phyloP scores from a whole-genome alignment of 2,797 vertebrate species.

The Macrochelys suwanniensis region DNA sequence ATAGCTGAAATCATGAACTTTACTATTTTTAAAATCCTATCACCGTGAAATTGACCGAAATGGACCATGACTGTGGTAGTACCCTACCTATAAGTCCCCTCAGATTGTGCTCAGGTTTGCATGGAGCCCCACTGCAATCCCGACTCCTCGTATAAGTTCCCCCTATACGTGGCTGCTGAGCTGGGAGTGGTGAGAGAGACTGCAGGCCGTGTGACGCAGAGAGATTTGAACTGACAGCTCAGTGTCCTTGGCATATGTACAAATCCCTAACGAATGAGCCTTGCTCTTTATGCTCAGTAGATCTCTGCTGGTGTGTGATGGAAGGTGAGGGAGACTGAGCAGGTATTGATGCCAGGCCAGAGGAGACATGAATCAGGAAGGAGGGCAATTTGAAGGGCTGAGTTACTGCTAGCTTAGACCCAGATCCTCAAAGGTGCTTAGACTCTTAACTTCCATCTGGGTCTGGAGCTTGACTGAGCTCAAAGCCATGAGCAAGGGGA shows the following conservation, averaged over 20 bases:
- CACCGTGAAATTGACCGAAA: too few relatives aligned
- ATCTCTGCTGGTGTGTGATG: background rate
- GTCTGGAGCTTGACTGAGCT: too few relatives aligned
- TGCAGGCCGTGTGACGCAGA: background rate
- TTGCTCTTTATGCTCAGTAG: background rate
- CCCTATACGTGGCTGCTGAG: rapidly evolving
- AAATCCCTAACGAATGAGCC: background rate
- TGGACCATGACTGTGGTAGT: too few relatives aligned
- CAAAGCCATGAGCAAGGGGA: too few relatives aligned
- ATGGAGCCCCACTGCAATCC: background rate
- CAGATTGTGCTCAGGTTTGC: background rate
- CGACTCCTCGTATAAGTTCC: background rate
- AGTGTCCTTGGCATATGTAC: background rate
- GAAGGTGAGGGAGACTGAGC: background rate
- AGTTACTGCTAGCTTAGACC: background rate
- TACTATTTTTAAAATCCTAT: too few relatives aligned
- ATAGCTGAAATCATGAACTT: too few relatives aligned
- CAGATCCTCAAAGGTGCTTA: too few relatives aligned
- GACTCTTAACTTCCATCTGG: too few relatives aligned
- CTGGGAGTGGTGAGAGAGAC: background rate
- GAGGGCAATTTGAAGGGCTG: background rate
- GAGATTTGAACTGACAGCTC: background rate
- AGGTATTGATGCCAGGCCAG: background rate
- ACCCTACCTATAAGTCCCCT: background rate
- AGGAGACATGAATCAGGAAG: background rate